Evolutionary conservation across 1,140 invertebrate species (phyloP).

Genomic region (Pseudomyrmex pallidus): DNA sequence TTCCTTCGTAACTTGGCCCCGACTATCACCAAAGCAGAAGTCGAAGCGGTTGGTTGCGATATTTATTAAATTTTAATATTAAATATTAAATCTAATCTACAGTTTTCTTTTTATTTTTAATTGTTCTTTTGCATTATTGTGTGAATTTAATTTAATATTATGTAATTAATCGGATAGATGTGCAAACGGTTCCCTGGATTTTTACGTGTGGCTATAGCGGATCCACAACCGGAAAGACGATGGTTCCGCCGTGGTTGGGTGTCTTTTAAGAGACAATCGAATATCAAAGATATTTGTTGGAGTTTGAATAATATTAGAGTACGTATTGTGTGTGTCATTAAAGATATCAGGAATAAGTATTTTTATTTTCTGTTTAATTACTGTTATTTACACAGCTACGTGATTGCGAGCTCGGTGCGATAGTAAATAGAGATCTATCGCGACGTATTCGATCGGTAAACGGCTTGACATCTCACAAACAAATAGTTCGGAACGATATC

Average conservation of each 20-base stretch:
- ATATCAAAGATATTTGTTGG: constrained; percentile 99
- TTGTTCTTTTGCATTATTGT: constrained; percentile 16
- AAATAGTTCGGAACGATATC: constrained; percentile 96
- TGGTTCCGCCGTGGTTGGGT: constrained; percentile 99
- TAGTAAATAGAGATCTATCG: constrained; percentile 97
- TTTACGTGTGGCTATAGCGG: constrained; percentile 97
- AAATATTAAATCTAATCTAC: constrained; percentile 22
- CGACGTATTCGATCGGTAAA: constrained; percentile 96
- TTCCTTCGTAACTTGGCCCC: constrained; percentile 98
- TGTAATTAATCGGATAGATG: constrained; percentile 87
- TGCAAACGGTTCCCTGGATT: constrained; percentile 98
- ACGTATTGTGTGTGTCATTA: constrained; percentile 57
- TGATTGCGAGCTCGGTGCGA: constrained; percentile 96
- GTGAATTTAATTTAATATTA: constrained; percentile 25
- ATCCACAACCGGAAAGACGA: constrained; percentile 97
- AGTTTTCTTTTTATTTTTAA: neutral
- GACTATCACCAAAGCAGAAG: constrained; percentile 97
- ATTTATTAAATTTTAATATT: neutral
- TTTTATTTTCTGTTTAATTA: neutral
- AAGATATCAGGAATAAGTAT: neutral
- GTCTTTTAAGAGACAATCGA: constrained; percentile 97
- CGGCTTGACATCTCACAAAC: constrained; percentile 96
- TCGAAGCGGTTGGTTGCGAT: constrained; percentile 92
- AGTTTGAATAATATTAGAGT: constrained; percentile 98
- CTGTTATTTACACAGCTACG: constrained; percentile 87